phyloP scores from a whole-genome alignment of 2,888 invertebrate genomes.

The Cyclophora albipunctata region DNA sequence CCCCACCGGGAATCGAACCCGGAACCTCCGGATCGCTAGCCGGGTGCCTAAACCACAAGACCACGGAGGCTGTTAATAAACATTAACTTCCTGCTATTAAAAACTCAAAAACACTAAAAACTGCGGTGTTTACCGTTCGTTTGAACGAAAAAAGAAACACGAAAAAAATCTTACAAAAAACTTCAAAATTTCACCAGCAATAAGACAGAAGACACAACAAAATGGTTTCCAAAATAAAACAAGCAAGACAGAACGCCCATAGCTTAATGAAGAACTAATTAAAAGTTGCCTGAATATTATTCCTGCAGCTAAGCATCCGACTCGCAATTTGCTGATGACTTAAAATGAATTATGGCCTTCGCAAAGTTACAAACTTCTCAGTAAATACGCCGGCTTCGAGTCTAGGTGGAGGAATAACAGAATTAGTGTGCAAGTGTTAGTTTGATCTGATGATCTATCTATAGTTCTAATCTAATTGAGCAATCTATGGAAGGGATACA shows the following conservation, averaged over 20 bases:
- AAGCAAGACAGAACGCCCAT: slow-evolving; percentile 24
- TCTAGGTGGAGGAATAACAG: neutral
- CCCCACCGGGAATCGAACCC: no score
- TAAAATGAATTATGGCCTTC: slow-evolving; percentile 23
- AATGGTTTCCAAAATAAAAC: slow-evolving; percentile 38
- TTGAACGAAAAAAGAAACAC: no score
- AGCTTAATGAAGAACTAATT: slow-evolving; percentile 48
- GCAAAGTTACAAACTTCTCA: slow-evolving; percentile 12
- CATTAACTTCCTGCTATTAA: no score
- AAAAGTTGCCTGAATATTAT: slow-evolving; percentile 39
- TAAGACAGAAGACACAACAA: slow-evolving; percentile 25
- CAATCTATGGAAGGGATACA: no score
- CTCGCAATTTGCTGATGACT: slow-evolving; percentile 24
- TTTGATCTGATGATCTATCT: neutral
- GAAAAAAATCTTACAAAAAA: no score
- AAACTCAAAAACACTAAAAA: no score
- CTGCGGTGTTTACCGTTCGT: no score
- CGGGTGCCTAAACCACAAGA: no score
- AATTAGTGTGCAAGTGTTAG: neutral
- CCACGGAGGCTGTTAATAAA: no score
- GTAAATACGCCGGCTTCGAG: slow-evolving; percentile 11
- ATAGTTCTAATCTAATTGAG: no score
- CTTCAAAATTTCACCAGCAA: no score
- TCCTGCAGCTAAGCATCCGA: slow-evolving; percentile 14
- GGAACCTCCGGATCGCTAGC: no score